Percentiles rank a stretch among this genome's conserved stretches.
These are phyloP conservation scores for Pteromalus puparum DNA, from an alignment of 1,140 invertebrate genomes.

Conservation along the genomic window DNA sequence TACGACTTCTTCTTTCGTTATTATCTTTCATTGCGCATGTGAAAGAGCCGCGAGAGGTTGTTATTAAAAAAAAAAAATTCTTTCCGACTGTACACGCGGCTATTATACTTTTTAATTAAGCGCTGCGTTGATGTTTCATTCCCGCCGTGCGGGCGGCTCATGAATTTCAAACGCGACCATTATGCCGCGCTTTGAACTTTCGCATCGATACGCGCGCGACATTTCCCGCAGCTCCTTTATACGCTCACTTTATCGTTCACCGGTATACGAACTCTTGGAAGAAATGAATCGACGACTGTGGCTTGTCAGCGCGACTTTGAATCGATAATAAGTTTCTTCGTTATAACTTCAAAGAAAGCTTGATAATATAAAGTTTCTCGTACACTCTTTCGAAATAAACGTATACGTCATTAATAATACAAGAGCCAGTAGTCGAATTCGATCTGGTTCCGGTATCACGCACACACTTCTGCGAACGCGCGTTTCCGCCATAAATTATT, in stretches of 20 bases:
- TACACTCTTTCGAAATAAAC: background rate
- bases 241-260: no score
- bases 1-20: background rate
- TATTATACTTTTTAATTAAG: background rate
- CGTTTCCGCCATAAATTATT: constrained; percentile 30
- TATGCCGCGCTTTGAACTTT: background rate
- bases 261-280: no score
- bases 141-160: background rate
- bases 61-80: background rate
- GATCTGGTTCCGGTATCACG: background rate
- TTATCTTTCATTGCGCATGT: background rate
- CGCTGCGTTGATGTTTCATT: background rate
- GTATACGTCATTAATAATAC: constrained; percentile 6
- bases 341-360: background rate
- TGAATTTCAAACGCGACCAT: background rate
- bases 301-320: no score
- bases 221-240: no score
- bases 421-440: background rate
- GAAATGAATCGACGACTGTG: no score
- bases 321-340: background rate
- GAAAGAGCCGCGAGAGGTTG: background rate
- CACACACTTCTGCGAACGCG: background rate
- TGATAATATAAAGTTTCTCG: background rate
- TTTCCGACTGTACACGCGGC: background rate
- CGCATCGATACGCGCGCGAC: background rate